Evolutionary conservation across 2,888 invertebrate genomes (phyloP), one percentile per base, ranked within the genome.

Genomic region (Thereva unica): DNA sequence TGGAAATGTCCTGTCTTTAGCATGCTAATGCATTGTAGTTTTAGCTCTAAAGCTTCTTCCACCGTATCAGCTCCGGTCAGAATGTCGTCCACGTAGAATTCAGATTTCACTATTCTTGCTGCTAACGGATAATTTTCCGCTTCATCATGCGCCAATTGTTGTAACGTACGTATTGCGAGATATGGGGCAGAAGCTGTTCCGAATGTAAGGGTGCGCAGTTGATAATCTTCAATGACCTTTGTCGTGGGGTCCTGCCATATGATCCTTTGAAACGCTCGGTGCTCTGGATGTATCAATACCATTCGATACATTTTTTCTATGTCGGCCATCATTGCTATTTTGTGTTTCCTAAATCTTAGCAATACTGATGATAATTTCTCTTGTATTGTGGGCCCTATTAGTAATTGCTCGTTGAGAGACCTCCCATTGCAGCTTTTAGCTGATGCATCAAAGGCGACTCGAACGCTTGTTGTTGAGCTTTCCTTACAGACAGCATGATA

Each of bases 181-280:
- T 49, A 61, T 9, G 47, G 61, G 37, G 61, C 61, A 49, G 40
- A 35, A 12, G 61, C 4, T 41, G 47, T n/a, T n/a, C n/a, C n/a
- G n/a, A n/a, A n/a, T n/a, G n/a, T n/a, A n/a, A n/a, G n/a, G n/a
- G n/a, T n/a, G n/a, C n/a, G n/a, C n/a, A n/a, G n/a, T n/a, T n/a
- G n/a, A n/a, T n/a, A n/a, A n/a, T n/a, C n/a, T n/a, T 61, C 10
- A 37, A 49, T 9, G 7, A 7, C 4, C 12, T 38, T n/a, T 40
- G 9, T 40, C 7, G n/a, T 10, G 5, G 47, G 41, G 10, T 47
- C n/a, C 12, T 41, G 23, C 61, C 61, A 49, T 10, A 61, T 4
- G 4, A 61, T 61, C 4, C 12, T 35, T 38, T 61, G 61, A n/a
- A 45, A 61, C 6, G 8, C 40, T 8, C 61, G 23, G 38, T 54